A percentile compares a stretch with the other conserved stretches of the same genome.
These are phyloP conservation scores for Meiosimyza platycephala DNA, from an alignment of 2,888 invertebrate species.

Conservation along the genomic window DNA sequence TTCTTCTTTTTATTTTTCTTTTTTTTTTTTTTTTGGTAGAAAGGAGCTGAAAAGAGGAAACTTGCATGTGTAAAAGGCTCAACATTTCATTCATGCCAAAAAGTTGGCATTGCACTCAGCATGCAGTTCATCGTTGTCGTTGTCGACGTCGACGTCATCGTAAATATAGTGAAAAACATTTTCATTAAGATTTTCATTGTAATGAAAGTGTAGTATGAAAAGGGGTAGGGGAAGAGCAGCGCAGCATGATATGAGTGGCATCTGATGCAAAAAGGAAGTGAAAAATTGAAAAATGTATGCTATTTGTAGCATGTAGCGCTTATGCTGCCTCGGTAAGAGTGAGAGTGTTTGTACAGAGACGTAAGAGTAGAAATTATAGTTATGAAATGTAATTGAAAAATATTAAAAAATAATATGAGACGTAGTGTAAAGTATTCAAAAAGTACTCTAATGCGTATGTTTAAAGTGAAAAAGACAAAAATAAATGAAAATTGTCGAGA, in stretches of 20 bases:
- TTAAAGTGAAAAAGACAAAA: not conserved
- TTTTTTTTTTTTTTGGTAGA: not conserved
- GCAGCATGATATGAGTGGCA: not conserved
- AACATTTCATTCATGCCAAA: constrained; percentile 27
- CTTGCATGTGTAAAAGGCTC: constrained; percentile 4
- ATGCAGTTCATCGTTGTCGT: not conserved
- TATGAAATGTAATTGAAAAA: not conserved
- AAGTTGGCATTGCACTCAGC: constrained; percentile 3
- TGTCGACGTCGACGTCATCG: not conserved
- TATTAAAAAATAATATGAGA: not conserved
- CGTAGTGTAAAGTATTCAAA: not conserved
- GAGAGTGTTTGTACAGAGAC: not conserved
- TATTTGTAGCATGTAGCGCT: not conserved
- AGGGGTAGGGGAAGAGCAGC: not conserved
- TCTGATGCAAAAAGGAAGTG: not conserved
- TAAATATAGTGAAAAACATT: constrained; percentile 25
- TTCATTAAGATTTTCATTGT: constrained; percentile 35
- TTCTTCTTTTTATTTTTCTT: no score
- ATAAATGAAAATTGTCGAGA: not conserved
- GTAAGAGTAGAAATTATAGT: constrained; percentile 13
- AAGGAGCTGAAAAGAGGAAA: not conserved
- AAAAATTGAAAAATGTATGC: not conserved
- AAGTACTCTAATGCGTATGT: not conserved
- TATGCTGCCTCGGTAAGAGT: not conserved
- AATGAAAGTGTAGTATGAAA: not conserved